These are phyloP conservation scores for Tadarida brasiliensis DNA, from an alignment of 2,797 vertebrate genomes.

Conservation along the genomic window DNA sequence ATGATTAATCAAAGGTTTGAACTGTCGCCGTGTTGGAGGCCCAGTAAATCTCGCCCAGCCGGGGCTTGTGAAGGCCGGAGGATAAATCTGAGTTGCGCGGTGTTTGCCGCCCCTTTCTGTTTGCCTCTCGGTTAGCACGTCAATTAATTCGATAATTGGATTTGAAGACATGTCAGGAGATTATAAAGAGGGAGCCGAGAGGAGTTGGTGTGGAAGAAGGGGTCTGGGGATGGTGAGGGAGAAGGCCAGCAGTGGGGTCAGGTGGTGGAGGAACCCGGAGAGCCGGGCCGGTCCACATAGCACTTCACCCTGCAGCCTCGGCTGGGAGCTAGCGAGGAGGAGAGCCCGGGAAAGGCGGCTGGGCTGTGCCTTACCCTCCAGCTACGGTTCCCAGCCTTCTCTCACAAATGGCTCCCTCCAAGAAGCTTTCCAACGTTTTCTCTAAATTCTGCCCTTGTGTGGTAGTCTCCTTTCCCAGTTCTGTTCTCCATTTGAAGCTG, in stretches of 20 bases:
- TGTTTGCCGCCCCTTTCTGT: slow-evolving; percentile 75
- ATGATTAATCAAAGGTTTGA: slow-evolving; percentile 87
- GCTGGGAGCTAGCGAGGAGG: neutral
- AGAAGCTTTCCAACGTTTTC: neutral
- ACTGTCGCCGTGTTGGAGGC: slow-evolving; percentile 81
- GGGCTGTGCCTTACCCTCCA: neutral
- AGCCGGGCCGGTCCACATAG: neutral
- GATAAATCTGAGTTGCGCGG: slow-evolving; percentile 82
- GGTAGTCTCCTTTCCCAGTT: neutral
- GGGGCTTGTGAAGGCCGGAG: slow-evolving; percentile 70
- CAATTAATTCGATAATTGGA: slow-evolving; percentile 87
- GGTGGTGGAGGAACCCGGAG: neutral
- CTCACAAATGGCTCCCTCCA: neutral
- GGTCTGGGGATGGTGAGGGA: neutral
- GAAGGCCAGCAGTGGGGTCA: neutral
- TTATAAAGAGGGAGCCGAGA: slow-evolving; percentile 47
- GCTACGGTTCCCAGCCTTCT: neutral
- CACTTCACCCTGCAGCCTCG: neutral
- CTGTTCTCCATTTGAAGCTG: neutral
- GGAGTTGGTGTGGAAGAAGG: neutral
- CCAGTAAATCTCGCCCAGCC: slow-evolving; percentile 84
- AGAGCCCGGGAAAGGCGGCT: neutral
- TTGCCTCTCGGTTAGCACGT: slow-evolving; percentile 78
- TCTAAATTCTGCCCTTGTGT: neutral
- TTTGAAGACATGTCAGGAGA: slow-evolving; percentile 84